Evolutionary conservation across 2,113 vertebrate species (phyloP).

Genomic region (Mesocricetus auratus): DNA sequence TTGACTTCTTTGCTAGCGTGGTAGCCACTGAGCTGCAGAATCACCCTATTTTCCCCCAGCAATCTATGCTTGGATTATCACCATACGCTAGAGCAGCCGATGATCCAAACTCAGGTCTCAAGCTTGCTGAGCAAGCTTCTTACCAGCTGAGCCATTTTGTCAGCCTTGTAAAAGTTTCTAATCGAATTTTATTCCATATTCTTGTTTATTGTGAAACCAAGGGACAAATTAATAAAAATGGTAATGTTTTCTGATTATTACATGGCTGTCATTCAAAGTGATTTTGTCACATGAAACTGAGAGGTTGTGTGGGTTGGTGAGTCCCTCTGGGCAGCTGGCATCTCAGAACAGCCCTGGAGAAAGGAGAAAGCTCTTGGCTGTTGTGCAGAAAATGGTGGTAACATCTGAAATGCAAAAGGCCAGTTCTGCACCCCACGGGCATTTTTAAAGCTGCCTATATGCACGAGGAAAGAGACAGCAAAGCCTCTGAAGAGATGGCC

Average conservation of each 20-base stretch:
- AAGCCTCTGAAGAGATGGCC: background rate
- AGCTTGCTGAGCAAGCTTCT: background rate
- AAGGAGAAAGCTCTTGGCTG: background rate
- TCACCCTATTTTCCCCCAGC: background rate
- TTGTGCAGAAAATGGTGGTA: too few species aligned
- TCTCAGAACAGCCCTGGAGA: background rate
- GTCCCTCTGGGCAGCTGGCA: background rate
- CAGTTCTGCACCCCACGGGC: too few species aligned
- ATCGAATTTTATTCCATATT: background rate
- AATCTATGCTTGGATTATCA: background rate
- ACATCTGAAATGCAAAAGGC: background rate
- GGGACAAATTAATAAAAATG: background rate
- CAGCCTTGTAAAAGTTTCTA: background rate
- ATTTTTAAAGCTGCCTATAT: background rate
- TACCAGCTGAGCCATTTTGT: background rate
- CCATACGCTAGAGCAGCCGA: accelerated
- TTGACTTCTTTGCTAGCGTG: too few species aligned
- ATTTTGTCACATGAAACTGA: background rate
- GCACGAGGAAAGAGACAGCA: background rate
- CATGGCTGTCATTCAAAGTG: background rate
- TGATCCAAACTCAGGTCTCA: background rate
- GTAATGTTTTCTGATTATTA: background rate
- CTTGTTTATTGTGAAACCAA: background rate
- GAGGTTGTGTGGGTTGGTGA: background rate
- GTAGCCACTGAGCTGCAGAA: background rate